These are phyloP conservation scores for Morus bassanus DNA, from an alignment of 2,797 vertebrate species.

Conservation along the genomic window DNA sequence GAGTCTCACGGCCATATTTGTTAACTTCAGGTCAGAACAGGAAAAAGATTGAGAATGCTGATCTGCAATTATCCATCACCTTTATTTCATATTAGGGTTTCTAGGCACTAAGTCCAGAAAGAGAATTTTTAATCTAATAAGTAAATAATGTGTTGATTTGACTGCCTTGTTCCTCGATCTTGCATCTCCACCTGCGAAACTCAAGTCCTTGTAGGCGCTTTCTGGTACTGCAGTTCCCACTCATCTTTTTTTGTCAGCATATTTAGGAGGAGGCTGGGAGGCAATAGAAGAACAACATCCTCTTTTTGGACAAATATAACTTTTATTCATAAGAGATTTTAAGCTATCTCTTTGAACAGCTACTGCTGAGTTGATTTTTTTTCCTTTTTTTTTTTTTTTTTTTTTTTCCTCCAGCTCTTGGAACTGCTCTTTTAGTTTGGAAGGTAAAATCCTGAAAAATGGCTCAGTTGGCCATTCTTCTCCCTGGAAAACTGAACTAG, in stretches of 20 bases:
- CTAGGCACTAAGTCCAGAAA: background rate
- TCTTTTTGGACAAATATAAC: slow-evolving; percentile 48
- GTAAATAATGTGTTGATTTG: background rate
- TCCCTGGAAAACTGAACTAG: background rate
- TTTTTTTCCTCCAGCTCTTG: background rate
- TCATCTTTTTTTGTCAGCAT: slow-evolving; percentile 49
- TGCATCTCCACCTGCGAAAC: background rate
- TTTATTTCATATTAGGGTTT: background rate
- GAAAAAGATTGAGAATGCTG: background rate
- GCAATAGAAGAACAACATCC: slow-evolving; percentile 9
- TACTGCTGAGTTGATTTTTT: background rate
- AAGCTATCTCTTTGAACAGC: slow-evolving; percentile 36
- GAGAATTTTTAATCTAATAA: slow-evolving; percentile 3
- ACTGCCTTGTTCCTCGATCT: background rate
- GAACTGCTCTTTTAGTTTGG: background rate
- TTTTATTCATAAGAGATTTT: slow-evolving; percentile 45
- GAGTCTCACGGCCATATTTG: background rate
- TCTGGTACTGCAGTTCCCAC: background rate
- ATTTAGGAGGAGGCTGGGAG: slow-evolving; percentile 34
- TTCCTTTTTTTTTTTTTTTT: too few relatives aligned
- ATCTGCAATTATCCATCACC: background rate
- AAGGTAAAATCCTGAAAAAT: background rate
- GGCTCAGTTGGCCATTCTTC: background rate
- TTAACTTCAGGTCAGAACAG: background rate
- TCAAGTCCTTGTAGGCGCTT: background rate